These are phyloP conservation scores for Epizoanthus fatuus DNA, from an alignment of 92 coral and sea anemone species.

Conservation along the genomic window DNA sequence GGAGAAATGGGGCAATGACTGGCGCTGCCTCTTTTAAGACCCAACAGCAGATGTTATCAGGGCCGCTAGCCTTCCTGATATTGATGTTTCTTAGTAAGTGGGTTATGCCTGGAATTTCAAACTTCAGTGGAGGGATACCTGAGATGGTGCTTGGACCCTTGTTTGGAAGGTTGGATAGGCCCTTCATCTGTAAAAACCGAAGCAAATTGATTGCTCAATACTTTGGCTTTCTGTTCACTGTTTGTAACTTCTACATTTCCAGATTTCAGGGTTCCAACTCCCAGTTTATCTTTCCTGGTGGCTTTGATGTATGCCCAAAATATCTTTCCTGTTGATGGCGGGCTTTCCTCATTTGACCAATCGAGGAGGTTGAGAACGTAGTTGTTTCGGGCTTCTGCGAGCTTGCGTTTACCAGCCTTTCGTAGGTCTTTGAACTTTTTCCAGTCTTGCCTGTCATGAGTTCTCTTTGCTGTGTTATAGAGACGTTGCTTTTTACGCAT, in stretches of 20 bases:
- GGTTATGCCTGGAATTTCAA: too few species aligned
- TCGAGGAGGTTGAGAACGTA: neutral
- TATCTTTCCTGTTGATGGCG: neutral
- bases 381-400: slow-evolving; percentile 11
- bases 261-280: neutral
- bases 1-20: slow-evolving; percentile 21
- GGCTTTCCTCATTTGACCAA: neutral
- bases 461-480: too few species aligned
- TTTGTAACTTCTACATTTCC: too few species aligned
- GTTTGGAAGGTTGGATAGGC: slow-evolving; percentile 1
- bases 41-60: slow-evolving; percentile 15
- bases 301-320: neutral
- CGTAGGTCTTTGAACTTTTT: too few species aligned
- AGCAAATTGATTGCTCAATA: too few species aligned
- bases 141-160: too few species aligned
- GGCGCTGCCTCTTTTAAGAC: slow-evolving; percentile 23
- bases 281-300: slow-evolving; percentile 4
- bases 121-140: too few species aligned
- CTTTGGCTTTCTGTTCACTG: too few species aligned
- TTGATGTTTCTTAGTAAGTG: too few species aligned
- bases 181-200: too few species aligned
- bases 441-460: too few species aligned
- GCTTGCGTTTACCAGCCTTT: neutral
- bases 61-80: neutral
- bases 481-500: too few species aligned